These are phyloP conservation scores for Tetragnatha montana DNA, from an alignment of 2,888 invertebrate species.

Conservation along the genomic window DNA sequence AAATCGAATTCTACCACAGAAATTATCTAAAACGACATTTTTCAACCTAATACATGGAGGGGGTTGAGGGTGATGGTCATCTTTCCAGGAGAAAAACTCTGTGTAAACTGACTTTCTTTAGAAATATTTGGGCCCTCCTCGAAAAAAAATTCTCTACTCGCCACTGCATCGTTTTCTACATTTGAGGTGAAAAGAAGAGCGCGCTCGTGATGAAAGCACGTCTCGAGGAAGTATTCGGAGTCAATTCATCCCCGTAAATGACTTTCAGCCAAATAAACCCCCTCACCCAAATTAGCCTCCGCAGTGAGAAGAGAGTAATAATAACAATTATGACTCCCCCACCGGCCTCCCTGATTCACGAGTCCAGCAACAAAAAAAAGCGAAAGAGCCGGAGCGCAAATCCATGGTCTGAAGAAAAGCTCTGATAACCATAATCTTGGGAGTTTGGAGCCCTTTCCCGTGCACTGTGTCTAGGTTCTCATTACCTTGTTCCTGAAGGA, in stretches of 20 bases:
- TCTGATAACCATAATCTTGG: conserved; percentile 55
- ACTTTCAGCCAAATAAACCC: conserved; percentile 36
- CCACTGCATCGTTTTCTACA: no score
- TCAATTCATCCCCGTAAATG: background rate
- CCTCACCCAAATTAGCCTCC: conserved; percentile 19
- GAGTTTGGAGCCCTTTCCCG: conserved; percentile 23
- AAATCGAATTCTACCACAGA: no score
- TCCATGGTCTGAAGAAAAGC: conserved; percentile 3
- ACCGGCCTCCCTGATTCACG: conserved; percentile 39
- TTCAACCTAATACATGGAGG: no score
- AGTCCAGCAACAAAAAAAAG: conserved; percentile 5
- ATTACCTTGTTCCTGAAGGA: conserved; percentile 19
- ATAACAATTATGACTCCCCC: conserved; percentile 60
- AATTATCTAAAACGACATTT: no score
- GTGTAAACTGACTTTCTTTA: no score
- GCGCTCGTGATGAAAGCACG: no score
- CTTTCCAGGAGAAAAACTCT: no score
- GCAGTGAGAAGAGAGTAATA: conserved; percentile 31
- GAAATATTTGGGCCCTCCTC: no score
- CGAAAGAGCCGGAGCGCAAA: conserved; percentile 26
- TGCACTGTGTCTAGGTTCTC: conserved; percentile 2
- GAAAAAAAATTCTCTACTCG: no score
- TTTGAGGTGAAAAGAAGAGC: no score
- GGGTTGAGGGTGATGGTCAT: no score
- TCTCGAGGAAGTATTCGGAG: background rate